Conservation (phyloP, 2,797 vertebrate species). For the Peromyscus attwateri region DNA sequence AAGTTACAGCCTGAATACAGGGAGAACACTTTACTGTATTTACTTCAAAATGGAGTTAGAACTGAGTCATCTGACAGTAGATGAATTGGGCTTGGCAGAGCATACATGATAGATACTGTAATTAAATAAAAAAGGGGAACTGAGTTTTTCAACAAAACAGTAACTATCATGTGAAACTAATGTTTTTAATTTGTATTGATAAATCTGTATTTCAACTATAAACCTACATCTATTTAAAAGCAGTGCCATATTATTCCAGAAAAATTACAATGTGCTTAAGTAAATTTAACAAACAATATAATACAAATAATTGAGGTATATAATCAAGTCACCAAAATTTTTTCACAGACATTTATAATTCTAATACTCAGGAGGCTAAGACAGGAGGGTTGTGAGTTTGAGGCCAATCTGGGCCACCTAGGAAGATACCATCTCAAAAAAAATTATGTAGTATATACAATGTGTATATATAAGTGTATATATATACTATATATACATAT, state of each 20-base stretch:
- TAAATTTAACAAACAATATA: conserved; percentile 52
- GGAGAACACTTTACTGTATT: not conserved
- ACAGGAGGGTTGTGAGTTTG: not conserved
- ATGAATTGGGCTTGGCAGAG: not conserved
- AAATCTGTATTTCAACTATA: conserved; percentile 28
- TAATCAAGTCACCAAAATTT: not conserved
- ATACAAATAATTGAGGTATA: conserved; percentile 19
- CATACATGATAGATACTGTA: not conserved
- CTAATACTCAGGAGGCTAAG: not conserved
- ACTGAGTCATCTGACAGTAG: not conserved
- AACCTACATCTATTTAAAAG: conserved; percentile 46
- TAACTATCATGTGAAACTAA: not conserved
- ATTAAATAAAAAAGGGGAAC: not conserved
- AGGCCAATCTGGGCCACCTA: not conserved
- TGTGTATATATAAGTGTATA: too few species aligned
- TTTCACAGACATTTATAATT: not conserved
- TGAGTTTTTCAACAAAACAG: conserved; percentile 14
- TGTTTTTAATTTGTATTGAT: not conserved
- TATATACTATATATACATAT: not conserved
- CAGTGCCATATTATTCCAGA: not conserved
- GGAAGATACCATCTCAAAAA: not conserved
- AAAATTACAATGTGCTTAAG: conserved; percentile 20
- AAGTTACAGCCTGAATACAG: not conserved
- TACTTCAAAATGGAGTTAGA: not conserved
- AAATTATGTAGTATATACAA: not conserved